Conservation (phyloP, 2,888 invertebrate genomes). For the Gymnocheta viridis region DNA sequence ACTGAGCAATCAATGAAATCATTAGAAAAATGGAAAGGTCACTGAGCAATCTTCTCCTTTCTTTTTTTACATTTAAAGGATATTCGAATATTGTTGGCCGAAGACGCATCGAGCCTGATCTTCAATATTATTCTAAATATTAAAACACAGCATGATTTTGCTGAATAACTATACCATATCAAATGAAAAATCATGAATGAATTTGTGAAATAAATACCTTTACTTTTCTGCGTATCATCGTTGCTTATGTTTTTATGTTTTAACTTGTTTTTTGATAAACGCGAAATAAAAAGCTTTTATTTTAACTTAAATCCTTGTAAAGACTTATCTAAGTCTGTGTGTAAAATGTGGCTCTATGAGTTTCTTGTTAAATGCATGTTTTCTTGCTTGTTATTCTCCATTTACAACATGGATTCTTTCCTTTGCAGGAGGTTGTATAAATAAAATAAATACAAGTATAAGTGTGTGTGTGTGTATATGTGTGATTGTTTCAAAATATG, state of each 20-base stretch:
- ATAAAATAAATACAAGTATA: neutral
- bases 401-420: conserved; percentile 35
- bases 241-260: conserved; percentile 4
- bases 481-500: neutral
- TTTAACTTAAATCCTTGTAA: conserved; percentile 55
- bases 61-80: too few species aligned
- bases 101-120: too few species aligned
- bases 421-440: neutral
- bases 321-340: conserved; percentile 17
- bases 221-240: neutral
- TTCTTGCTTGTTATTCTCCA: conserved; percentile 26
- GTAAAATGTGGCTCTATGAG: neutral
- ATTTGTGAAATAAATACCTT: neutral
- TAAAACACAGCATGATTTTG: too few species aligned
- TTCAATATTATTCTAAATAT: too few species aligned
- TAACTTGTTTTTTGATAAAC: conserved; percentile 43
- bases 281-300: conserved; percentile 61
- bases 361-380: conserved; percentile 35
- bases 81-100: too few species aligned
- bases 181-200: neutral
- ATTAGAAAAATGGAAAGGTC: too few species aligned
- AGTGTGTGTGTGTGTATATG: neutral
- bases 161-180: too few species aligned
- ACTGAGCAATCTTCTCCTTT: too few species aligned
- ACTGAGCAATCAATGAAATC: too few species aligned